These are phyloP conservation scores for Diplosoma virens DNA, from an alignment of 23 tunicate genomes.

Conservation along the genomic window DNA sequence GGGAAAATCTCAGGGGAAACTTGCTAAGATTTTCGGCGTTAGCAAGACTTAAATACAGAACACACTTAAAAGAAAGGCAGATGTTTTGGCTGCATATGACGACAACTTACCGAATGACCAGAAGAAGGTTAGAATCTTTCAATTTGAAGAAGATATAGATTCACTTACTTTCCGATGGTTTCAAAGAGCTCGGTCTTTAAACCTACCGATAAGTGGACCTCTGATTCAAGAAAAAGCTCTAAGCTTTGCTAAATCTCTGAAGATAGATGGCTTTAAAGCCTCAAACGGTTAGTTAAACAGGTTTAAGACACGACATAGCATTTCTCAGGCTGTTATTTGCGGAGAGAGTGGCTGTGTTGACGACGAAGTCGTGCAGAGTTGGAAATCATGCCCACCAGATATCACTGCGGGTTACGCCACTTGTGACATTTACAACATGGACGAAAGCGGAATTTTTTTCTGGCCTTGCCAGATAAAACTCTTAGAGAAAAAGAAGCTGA, in stretches of 20 bases:
- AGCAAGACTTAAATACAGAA: no score
- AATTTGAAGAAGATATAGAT: slow-evolving; percentile 34
- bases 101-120: no score
- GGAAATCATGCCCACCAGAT: slow-evolving; percentile 13
- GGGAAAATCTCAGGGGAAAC: no score
- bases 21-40: no score
- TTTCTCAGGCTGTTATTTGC: slow-evolving; percentile 12
- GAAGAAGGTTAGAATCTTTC: slow-evolving; percentile 2
- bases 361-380: slow-evolving; percentile 21
- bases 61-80: no score
- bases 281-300: slow-evolving; percentile 23
- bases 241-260: no score
- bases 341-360: no score
- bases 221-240: slow-evolving; percentile 17
- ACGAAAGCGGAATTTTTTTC: slow-evolving; percentile 25
- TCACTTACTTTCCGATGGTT: slow-evolving; percentile 22
- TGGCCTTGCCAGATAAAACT: slow-evolving; percentile 23
- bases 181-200: slow-evolving; percentile 17
- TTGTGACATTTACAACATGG: no score
- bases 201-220: slow-evolving; percentile 29
- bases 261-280: background rate
- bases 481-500: no score
- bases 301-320: slow-evolving; percentile 16
- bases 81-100: no score
- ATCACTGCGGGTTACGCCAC: slow-evolving; percentile 10